phyloP scores from a whole-genome alignment of 1,140 invertebrate genomes.

The Zaprionus camerounensis region DNA sequence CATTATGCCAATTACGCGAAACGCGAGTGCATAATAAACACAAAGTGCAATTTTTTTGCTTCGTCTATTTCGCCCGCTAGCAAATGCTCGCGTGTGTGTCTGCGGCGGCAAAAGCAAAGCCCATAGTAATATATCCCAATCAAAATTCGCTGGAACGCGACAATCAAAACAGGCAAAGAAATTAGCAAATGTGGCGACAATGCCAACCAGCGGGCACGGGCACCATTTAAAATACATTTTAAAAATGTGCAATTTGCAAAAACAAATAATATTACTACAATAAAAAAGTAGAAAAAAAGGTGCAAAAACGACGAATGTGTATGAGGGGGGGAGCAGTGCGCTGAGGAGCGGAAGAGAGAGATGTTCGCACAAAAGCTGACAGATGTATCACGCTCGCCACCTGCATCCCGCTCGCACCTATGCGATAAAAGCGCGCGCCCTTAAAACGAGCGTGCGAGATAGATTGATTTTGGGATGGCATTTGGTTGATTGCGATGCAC shows the following conservation, averaged over 20 bases:
- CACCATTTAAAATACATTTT: constrained; percentile 28
- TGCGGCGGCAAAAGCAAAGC: constrained; percentile 74
- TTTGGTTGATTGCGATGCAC: constrained; percentile 46
- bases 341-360: constrained; percentile 47
- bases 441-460: constrained; percentile 73
- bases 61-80: constrained; percentile 21
- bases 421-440: constrained; percentile 64
- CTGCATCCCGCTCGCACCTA: constrained; percentile 68
- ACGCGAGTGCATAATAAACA: constrained; percentile 54
- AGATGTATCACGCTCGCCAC: constrained; percentile 61
- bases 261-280: constrained; percentile 74
- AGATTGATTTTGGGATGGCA: constrained; percentile 52
- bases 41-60: constrained; percentile 27
- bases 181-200: constrained; percentile 41
- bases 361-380: constrained; percentile 62
- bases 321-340: constrained; percentile 37
- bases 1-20: constrained; percentile 62
- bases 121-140: constrained; percentile 72
- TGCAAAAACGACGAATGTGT: constrained; percentile 73
- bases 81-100: constrained; percentile 69
- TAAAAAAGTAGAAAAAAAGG: constrained; percentile 72
- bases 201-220: constrained; percentile 43
- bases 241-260: constrained; percentile 58
- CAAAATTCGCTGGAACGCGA: constrained; percentile 60
- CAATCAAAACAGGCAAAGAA: constrained; percentile 56